Percentiles rank a stretch among this genome's conserved stretches.
These are phyloP conservation scores for Metridium senile DNA, from an alignment of 92 coral and sea anemone genomes.

Conservation along the genomic window DNA sequence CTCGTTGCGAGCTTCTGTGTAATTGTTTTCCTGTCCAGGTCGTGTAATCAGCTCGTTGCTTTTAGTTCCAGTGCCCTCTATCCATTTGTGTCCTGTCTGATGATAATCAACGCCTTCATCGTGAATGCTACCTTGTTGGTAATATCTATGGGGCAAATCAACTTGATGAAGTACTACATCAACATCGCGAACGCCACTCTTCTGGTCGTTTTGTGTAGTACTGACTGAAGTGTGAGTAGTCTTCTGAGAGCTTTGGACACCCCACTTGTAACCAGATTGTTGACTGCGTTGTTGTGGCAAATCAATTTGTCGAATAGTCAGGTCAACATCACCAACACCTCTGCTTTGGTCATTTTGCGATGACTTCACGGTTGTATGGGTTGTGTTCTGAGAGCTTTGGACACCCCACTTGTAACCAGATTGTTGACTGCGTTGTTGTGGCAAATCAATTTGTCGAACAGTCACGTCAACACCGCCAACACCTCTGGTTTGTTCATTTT, in stretches of 20 bases:
- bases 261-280: constrained; percentile 7
- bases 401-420: constrained; percentile 7
- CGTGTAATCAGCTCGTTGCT: neutral
- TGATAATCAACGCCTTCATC: neutral
- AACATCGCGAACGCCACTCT: neutral
- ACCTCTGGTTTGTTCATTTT: neutral
- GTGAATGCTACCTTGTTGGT: neutral
- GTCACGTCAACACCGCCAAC: neutral
- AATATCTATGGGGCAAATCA: neutral
- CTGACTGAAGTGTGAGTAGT: neutral
- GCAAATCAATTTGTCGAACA: constrained; percentile 7
- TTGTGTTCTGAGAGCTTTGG: neutral
- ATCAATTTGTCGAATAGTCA: constrained; percentile 4
- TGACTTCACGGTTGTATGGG: neutral
- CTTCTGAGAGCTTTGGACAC: neutral
- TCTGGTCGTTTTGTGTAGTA: neutral
- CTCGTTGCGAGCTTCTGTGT: neutral
- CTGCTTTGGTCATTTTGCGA: neutral
- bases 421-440: neutral
- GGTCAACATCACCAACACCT: neutral
- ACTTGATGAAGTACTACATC: neutral
- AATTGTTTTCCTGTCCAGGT: neutral
- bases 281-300: neutral
- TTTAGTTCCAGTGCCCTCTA: neutral
- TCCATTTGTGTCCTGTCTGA: neutral